Evolutionary conservation across 2,797 vertebrate species (phyloP).

Genomic region (Potorous gilbertii): DNA sequence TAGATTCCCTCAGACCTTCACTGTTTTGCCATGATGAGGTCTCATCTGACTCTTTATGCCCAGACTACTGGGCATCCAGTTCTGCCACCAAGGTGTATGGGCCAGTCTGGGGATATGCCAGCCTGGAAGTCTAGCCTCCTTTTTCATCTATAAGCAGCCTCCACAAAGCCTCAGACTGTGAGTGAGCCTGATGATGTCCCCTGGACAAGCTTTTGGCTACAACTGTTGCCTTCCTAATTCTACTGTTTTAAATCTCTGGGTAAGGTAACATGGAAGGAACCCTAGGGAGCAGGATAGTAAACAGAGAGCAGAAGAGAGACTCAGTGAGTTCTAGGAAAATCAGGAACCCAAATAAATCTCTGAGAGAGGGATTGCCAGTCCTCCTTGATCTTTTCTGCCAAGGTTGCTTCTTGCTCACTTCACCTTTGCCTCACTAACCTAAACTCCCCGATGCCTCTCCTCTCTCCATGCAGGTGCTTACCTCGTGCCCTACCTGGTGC

Average conservation of each 20-base stretch:
- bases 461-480: conserved; percentile 91
- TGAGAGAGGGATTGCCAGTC: background rate
- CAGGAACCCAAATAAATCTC: accelerated
- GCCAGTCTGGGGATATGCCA: background rate
- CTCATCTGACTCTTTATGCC: background rate
- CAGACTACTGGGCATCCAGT: background rate
- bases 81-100: background rate
- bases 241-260: background rate
- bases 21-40: background rate
- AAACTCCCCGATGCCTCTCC: background rate
- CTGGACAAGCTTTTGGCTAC: background rate
- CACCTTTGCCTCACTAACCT: accelerated
- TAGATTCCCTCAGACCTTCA: background rate
- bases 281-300: background rate
- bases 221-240: background rate
- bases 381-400: background rate
- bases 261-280: background rate
- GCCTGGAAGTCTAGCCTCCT: background rate
- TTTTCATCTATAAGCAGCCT: background rate
- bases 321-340: background rate
- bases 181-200: background rate
- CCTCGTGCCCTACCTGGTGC: conserved; percentile 95
- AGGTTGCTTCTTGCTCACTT: background rate
- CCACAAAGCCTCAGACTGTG: background rate
- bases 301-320: background rate